These are phyloP conservation scores for Paratrypauchen microcephalus DNA, from an alignment of 2,797 vertebrate genomes.

Conservation along the genomic window DNA sequence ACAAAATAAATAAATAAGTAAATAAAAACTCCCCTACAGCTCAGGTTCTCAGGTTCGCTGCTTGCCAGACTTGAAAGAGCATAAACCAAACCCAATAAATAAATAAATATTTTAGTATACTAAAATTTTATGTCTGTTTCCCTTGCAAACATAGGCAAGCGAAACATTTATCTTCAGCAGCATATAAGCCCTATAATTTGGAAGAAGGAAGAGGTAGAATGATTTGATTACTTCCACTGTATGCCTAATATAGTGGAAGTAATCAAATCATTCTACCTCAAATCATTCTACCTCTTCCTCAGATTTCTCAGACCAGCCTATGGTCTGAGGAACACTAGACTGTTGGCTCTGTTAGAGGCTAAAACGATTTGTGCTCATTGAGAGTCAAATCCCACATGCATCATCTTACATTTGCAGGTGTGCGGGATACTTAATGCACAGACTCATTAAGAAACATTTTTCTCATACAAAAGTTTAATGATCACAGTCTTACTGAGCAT, in stretches of 20 bases:
- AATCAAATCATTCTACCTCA: too few species aligned
- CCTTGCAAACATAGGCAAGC: background rate
- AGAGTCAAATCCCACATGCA: conserved; percentile 42
- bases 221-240: conserved; percentile 43
- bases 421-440: conserved; percentile 33
- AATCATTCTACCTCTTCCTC: too few species aligned
- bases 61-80: too few species aligned
- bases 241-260: too few species aligned
- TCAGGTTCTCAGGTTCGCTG: too few species aligned
- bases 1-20: too few species aligned
- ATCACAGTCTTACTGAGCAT: conserved; percentile 53
- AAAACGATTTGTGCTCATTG: conserved; percentile 13
- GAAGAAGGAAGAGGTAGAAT: conserved; percentile 42
- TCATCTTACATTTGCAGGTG: conserved; percentile 27
- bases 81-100: background rate
- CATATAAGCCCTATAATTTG: background rate
- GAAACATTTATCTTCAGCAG: background rate
- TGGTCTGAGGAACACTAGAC: conserved; percentile 19
- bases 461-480: conserved; percentile 73
- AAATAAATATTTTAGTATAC: background rate
- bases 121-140: background rate
- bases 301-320: too few species aligned
- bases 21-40: too few species aligned
- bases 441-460: conserved; percentile 48
- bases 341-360: conserved; percentile 44